Percentiles rank a stretch among this genome's conserved stretches.
phyloP scores from a whole-genome alignment of 1,140 invertebrate genomes.

The Bombus superbus region DNA sequence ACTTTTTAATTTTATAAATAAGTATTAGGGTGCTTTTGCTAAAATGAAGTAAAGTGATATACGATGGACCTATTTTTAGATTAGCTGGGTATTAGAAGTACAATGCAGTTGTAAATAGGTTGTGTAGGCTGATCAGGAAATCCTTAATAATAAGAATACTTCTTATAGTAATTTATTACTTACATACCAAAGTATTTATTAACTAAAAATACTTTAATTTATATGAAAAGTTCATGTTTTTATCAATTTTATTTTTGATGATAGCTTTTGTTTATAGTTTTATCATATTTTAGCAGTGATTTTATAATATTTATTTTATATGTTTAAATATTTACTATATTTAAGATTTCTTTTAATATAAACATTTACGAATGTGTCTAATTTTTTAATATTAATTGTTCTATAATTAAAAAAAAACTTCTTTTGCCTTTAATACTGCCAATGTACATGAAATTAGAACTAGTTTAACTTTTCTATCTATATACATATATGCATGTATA shows the following conservation, averaged over 20 bases:
- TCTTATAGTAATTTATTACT: conserved; percentile 50
- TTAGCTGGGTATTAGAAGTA: conserved; percentile 49
- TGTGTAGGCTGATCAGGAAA: conserved; percentile 37
- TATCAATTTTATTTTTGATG: neutral
- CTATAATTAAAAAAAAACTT: neutral
- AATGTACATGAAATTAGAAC: conserved; percentile 44
- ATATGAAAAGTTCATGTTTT: neutral
- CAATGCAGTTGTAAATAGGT: conserved; percentile 63
- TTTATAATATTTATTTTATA: conserved; percentile 22
- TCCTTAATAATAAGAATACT: conserved; percentile 53
- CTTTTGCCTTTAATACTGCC: conserved; percentile 28
- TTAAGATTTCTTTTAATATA: neutral
- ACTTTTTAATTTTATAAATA: conserved; percentile 52
- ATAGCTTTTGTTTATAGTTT: neutral
- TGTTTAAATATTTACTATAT: neutral
- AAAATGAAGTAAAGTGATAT: conserved; percentile 57
- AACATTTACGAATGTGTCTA: neutral
- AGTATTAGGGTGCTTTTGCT: conserved; percentile 60
- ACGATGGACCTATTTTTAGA: conserved; percentile 60
- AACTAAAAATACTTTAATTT: conserved; percentile 34
- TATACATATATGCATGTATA: conserved; percentile 42
- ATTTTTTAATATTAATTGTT: neutral
- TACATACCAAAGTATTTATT: neutral
- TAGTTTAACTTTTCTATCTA: conserved; percentile 38
- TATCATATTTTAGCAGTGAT: neutral